These are phyloP conservation scores for Dendrophyllia cribrosa DNA, from an alignment of 64 coral and sea anemone genomes.

Conservation along the genomic window DNA sequence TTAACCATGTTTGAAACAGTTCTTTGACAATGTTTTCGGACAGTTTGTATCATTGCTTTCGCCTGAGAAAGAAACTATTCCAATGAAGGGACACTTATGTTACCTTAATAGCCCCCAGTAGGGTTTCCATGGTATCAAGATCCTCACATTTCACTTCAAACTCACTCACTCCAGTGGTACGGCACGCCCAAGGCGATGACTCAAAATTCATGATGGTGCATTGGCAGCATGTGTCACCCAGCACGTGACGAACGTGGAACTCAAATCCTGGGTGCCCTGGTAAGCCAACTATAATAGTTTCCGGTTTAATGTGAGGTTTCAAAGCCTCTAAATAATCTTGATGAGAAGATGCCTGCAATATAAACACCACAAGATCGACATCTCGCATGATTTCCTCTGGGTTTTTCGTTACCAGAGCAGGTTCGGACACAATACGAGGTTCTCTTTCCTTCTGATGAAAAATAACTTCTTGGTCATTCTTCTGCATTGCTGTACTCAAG, in stretches of 20 bases:
- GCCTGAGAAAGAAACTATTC: too few species aligned
- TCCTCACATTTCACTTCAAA: slow-evolving; percentile 60
- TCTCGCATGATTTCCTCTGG: slow-evolving; percentile 18
- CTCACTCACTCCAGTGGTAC: slow-evolving; percentile 2
- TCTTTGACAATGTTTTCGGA: neutral
- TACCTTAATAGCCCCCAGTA: slow-evolving; percentile 46
- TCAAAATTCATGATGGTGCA: slow-evolving; percentile 33
- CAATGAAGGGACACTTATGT: neutral
- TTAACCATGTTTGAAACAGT: too few species aligned
- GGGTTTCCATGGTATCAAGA: slow-evolving; percentile 39
- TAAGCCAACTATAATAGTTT: slow-evolving; percentile 3
- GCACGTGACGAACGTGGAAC: slow-evolving; percentile 12
- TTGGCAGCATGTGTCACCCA: slow-evolving; percentile 6
- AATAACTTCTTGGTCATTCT: neutral
- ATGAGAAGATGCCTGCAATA: slow-evolving; percentile 49
- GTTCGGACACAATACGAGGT: neutral
- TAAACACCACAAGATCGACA: slow-evolving; percentile 36
- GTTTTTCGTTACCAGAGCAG: slow-evolving; percentile 29
- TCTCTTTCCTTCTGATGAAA: neutral
- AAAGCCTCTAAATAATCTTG: slow-evolving; percentile 13
- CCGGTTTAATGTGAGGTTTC: slow-evolving; percentile 21
- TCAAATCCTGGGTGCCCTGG: slow-evolving; percentile 50
- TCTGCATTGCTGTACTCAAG: slow-evolving; percentile 8
- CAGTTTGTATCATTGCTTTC: neutral
- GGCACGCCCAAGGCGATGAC: slow-evolving; percentile 54